Base-by-base conservation (phyloP, 2,797 vertebrate species). In the Eupleurogrammus muticus region DNA sequence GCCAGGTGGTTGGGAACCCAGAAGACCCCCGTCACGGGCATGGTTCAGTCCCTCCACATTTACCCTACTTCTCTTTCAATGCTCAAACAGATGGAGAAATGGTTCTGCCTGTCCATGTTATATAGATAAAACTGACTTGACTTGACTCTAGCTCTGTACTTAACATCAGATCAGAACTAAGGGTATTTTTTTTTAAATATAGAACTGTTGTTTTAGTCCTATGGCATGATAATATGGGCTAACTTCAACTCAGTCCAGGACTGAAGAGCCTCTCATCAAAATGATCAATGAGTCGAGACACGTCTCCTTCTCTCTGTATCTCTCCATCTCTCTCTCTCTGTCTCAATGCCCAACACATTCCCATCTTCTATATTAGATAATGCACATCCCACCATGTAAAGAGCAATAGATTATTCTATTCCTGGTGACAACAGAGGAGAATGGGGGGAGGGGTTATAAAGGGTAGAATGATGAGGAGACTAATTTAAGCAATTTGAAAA, bases 341-440 rank as follows among this genome's bases (percentile, higher is more conserved):
- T 75, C 65, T 70, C 73, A 46, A 79, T 80, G 72, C 68, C 84
- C 79, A 74, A 82, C 81, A 79, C 72, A 63, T 81, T 71, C 77
- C 87, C 84, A 85, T 90, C 82, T 88, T 40, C 72, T 87, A 61
- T 75, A 90, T 89, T 88, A 88, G 87, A 88, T 88, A 85, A 92
- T 81, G 84, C 86, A 86, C 67, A 81, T 68, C 63, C 81, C 69
- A 40, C 70, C 72, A 80, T 73, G 81, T 87, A 84, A 87, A 86
- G 80, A 86, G 84, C 86, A 70, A 83, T 88, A 88, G 70, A 89
- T 91, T 83, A 87, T 86, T 80, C 83, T 85, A 83, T 86, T 86
- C 80, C 70, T 69, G 76, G 85, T 83, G 88, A 91, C 84, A 88
- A 86, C 71, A 84, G 77, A 75, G 73, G 66, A 70, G 75, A 60